Conservation (phyloP, 2,113 vertebrate species). For the Pantherophis guttatus region DNA sequence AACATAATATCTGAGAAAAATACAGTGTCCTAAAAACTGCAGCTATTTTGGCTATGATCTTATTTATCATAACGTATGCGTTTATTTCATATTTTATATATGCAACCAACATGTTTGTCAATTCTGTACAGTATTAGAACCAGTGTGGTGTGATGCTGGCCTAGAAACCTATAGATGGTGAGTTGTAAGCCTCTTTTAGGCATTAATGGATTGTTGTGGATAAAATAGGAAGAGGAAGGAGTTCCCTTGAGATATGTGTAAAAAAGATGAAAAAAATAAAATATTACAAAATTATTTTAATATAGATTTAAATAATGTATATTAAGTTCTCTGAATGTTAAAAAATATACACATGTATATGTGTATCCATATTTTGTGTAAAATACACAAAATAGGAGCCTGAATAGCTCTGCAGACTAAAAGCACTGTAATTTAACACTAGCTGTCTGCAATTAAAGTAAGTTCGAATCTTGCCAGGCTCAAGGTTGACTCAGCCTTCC, state of each 20-base stretch:
- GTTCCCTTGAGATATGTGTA: background rate
- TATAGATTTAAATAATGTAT: background rate
- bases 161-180: background rate
- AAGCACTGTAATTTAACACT: too few relatives aligned
- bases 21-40: background rate
- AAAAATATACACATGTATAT: background rate
- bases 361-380: background rate
- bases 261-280: background rate
- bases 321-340: background rate
- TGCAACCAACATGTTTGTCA: background rate
- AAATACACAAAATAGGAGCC: background rate
- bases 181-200: background rate
- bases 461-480: too few relatives aligned
- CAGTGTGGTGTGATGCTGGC: background rate
- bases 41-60: background rate
- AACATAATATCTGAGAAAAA: background rate
- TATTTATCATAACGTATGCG: background rate
- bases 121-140: background rate
- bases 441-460: too few relatives aligned
- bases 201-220: background rate
- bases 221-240: background rate
- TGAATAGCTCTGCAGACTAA: too few relatives aligned
- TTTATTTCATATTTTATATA: background rate
- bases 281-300: background rate
- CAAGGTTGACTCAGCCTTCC: too few relatives aligned